Percentiles rank a stretch among this genome's conserved stretches.
Evolutionary conservation across 2,113 vertebrate genomes (phyloP).

Genomic region (Apeltes quadracus): DNA sequence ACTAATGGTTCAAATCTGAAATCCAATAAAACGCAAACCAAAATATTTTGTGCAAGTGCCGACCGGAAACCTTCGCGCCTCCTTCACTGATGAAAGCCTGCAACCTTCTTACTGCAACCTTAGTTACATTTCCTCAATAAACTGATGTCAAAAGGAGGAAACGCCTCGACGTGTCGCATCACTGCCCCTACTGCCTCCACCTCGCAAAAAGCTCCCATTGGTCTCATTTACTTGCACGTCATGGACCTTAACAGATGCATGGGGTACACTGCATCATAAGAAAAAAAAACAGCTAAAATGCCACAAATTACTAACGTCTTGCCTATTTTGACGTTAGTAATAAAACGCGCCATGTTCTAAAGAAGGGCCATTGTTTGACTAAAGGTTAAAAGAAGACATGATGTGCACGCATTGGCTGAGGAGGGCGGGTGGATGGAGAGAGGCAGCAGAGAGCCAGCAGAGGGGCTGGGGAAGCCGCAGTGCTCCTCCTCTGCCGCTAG

Average conservation of each 20-base stretch:
- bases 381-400: not conserved
- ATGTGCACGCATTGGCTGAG: constrained; percentile 6
- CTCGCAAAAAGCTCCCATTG: constrained; percentile 22
- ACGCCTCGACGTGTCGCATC: constrained; percentile 6
- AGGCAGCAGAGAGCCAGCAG: constrained; percentile 13
- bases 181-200: not conserved
- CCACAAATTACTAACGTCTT: not conserved
- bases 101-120: constrained; percentile 58
- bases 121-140: constrained; percentile 61
- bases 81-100: constrained; percentile 50
- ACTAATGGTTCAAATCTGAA: constrained; percentile 14
- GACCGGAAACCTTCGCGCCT: constrained; percentile 33
- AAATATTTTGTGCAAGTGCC: constrained; percentile 36
- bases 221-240: constrained; percentile 38
- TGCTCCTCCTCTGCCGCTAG: constrained; percentile 55
- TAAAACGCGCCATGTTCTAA: not conserved
- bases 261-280: not conserved
- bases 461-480: constrained; percentile 49
- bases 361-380: not conserved
- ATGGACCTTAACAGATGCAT: constrained; percentile 32
- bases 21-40: not conserved
- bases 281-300: not conserved
- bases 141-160: constrained; percentile 28
- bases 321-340: too few species aligned
- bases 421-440: constrained; percentile 4